Percentiles rank a stretch among this genome's conserved stretches.
phyloP scores from a whole-genome alignment of 2,888 invertebrate species.

The Torymus tubicola region DNA sequence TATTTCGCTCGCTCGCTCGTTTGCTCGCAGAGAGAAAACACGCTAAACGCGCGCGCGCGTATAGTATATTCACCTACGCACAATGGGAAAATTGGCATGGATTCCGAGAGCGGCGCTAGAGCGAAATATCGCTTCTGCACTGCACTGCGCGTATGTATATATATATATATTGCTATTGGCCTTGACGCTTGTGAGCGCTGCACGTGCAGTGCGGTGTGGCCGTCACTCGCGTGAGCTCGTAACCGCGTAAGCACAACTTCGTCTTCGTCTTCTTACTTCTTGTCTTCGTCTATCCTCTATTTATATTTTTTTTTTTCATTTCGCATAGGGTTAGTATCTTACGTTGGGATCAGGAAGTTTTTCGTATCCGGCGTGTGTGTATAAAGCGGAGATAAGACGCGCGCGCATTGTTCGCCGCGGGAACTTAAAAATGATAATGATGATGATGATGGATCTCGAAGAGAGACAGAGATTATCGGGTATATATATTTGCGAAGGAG shows the following conservation, averaged over 20 bases:
- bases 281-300: not conserved
- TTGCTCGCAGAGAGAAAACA: not conserved
- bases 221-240: too few species aligned
- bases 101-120: constrained; percentile 46
- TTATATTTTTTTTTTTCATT: not conserved
- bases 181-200: too few species aligned
- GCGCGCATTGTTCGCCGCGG: too few species aligned
- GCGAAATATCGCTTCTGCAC: constrained; percentile 41
- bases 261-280: not conserved
- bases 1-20: constrained; percentile 29
- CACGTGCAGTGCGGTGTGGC: too few species aligned
- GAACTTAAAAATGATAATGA: too few species aligned
- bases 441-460: too few species aligned
- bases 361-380: not conserved
- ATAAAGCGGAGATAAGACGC: not conserved
- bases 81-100: constrained; percentile 47
- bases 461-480: not conserved
- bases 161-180: not conserved
- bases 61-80: constrained; percentile 8
- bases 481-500: not conserved
- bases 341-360: constrained; percentile 10
- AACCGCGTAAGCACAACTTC: not conserved
- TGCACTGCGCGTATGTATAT: too few species aligned
- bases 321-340: not conserved
- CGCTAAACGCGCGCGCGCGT: constrained; percentile 15